A percentile compares a stretch with the other conserved stretches of the same genome.
These are phyloP conservation scores for Palythoa grandis DNA, from an alignment of 92 coral and sea anemone species.

Conservation along the genomic window DNA sequence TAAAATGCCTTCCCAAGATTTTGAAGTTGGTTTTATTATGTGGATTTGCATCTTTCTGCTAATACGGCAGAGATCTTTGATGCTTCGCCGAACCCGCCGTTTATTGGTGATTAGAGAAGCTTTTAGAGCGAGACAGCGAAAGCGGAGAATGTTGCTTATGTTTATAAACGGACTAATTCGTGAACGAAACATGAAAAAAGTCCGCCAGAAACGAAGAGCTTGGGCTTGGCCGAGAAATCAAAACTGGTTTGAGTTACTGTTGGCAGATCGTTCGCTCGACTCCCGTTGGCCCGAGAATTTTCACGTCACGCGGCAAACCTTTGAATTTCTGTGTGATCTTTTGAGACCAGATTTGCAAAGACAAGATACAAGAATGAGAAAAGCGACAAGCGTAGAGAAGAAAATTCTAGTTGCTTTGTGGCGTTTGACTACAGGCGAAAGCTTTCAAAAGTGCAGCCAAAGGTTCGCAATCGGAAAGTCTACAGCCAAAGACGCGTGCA, in stretches of 20 bases:
- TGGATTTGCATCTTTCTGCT: conserved; percentile 2
- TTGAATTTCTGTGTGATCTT: conserved; percentile 59
- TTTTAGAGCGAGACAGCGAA: conserved; percentile 42
- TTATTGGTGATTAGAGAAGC: conserved; percentile 39
- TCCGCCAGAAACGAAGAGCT: conserved; percentile 31
- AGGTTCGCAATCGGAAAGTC: conserved; percentile 61
- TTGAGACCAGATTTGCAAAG: conserved; percentile 45
- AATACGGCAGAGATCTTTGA: conserved; percentile 9
- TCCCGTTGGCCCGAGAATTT: conserved; percentile 60
- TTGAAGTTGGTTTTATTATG: conserved; percentile 1
- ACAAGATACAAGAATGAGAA: conserved; percentile 58
- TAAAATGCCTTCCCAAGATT: not conserved
- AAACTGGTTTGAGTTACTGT: conserved; percentile 46
- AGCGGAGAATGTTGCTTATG: conserved; percentile 37
- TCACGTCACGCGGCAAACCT: conserved; percentile 57
- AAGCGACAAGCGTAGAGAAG: conserved; percentile 55
- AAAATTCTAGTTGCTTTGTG: conserved; percentile 49
- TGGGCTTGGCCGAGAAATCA: conserved; percentile 70
- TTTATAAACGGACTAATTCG: not conserved
- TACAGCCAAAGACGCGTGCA: conserved; percentile 46
- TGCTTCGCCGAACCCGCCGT: conserved; percentile 12
- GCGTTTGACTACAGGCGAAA: conserved; percentile 54
- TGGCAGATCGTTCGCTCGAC: conserved; percentile 37
- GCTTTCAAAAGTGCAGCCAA: conserved; percentile 52
- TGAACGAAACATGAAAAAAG: not conserved